These are phyloP conservation scores for Psittacula derbiana DNA, from an alignment of 2,797 vertebrate genomes.

Conservation along the genomic window DNA sequence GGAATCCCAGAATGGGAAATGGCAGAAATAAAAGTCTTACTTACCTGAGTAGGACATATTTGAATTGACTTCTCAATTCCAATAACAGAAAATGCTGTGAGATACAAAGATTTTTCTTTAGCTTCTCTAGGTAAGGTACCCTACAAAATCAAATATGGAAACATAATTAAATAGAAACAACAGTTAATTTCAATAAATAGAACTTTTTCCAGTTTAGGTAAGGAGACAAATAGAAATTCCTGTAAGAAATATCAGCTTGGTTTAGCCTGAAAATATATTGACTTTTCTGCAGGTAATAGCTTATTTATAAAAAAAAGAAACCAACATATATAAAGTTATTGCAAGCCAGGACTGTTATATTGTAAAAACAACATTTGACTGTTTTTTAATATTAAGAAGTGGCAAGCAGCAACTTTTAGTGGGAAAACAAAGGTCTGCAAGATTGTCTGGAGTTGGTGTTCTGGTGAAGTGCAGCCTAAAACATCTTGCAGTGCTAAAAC, in stretches of 20 bases:
- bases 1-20: neutral
- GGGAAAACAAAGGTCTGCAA: neutral
- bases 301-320: neutral
- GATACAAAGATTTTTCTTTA: conserved; percentile 78
- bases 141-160: conserved; percentile 46
- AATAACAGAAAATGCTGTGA: conserved; percentile 88
- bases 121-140: conserved; percentile 65
- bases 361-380: neutral
- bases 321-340: neutral
- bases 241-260: neutral
- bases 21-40: neutral
- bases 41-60: conserved; percentile 76
- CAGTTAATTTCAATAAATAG: neutral
- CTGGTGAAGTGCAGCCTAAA: neutral
- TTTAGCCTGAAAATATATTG: neutral
- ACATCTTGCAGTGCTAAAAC: neutral
- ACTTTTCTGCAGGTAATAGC: neutral
- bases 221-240: neutral
- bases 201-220: neutral
- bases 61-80: conserved; percentile 78
- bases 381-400: neutral
- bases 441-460: neutral
- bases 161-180: neutral
- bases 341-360: neutral
- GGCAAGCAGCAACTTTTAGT: neutral